A percentile compares a stretch with the other conserved stretches of the same genome.
These are phyloP conservation scores for Odocoileus virginianus DNA, from an alignment of 2,113 vertebrate genomes.

Conservation along the genomic window DNA sequence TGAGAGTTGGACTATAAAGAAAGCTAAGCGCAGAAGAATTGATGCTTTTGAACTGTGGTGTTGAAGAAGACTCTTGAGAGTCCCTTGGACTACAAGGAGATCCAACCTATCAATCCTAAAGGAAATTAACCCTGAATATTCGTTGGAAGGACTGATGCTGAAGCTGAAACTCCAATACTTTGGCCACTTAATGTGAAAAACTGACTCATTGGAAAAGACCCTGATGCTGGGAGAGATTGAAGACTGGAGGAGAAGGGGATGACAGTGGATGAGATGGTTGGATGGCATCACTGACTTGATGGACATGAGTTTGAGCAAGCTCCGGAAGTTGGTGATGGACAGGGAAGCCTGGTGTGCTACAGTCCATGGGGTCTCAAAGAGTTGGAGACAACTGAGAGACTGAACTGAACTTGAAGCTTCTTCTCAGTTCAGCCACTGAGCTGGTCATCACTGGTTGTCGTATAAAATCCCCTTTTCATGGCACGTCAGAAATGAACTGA, in stretches of 20 bases:
- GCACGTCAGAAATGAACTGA: not conserved
- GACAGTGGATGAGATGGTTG: not conserved
- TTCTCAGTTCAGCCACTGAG: not conserved
- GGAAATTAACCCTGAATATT: not conserved
- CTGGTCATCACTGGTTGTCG: fast-evolving
- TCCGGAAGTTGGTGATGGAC: not conserved
- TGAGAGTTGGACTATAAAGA: not conserved
- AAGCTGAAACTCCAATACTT: not conserved
- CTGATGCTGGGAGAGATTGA: not conserved
- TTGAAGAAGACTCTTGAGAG: not conserved
- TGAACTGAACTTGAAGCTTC: not conserved
- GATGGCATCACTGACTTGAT: not conserved
- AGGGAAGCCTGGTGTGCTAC: not conserved
- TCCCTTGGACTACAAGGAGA: not conserved
- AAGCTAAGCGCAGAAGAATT: not conserved
- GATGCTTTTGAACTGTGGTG: not conserved
- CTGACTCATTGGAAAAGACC: not conserved
- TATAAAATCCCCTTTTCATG: not conserved
- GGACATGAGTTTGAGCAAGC: not conserved
- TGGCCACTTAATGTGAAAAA: not conserved
- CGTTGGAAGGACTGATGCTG: not conserved
- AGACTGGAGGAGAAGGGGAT: not conserved
- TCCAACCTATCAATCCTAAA: not conserved
- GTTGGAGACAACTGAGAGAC: not conserved
- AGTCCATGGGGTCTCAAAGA: not conserved